These are phyloP conservation scores for Steinernema khuongi DNA, from an alignment of 1,140 invertebrate genomes.

Conservation along the genomic window DNA sequence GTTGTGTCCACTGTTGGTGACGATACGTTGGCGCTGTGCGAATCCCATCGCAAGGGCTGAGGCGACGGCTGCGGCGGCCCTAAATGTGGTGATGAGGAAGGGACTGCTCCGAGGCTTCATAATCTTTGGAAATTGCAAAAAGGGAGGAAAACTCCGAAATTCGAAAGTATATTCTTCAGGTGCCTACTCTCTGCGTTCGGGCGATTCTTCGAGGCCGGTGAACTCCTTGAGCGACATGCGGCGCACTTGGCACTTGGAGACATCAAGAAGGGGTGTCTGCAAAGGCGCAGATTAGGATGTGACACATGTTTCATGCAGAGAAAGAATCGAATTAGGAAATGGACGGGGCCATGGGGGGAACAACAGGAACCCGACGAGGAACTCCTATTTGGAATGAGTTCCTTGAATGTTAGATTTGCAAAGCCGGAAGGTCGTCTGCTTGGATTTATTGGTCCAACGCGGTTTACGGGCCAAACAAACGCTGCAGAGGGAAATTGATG, in stretches of 20 bases:
- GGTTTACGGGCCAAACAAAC: too few relatives aligned
- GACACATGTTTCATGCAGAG: neutral
- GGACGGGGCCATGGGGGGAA: neutral
- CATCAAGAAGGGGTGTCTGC: neutral
- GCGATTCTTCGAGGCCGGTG: neutral
- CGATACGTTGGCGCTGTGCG: neutral
- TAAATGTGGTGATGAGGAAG: too few relatives aligned
- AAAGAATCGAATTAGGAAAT: neutral
- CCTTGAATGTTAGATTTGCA: too few relatives aligned
- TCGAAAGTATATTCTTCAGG: too few relatives aligned
- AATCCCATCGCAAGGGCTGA: neutral
- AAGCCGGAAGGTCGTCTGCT: too few relatives aligned
- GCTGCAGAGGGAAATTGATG: too few relatives aligned
- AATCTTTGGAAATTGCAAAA: too few relatives aligned
- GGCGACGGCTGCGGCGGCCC: neutral
- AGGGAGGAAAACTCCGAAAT: too few relatives aligned
- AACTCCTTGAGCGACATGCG: conserved; percentile 4
- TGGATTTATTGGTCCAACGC: too few relatives aligned
- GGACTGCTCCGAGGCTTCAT: neutral
- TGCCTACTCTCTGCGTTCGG: neutral
- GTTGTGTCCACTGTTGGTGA: neutral
- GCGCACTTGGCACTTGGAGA: conserved; percentile 8
- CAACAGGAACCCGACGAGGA: too few relatives aligned
- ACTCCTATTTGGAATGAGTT: too few relatives aligned
- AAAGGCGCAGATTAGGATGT: neutral